Evolutionary conservation across 2,888 invertebrate genomes (phyloP), one percentile per base, ranked within the genome.

Genomic region (Leucoma salicis): DNA sequence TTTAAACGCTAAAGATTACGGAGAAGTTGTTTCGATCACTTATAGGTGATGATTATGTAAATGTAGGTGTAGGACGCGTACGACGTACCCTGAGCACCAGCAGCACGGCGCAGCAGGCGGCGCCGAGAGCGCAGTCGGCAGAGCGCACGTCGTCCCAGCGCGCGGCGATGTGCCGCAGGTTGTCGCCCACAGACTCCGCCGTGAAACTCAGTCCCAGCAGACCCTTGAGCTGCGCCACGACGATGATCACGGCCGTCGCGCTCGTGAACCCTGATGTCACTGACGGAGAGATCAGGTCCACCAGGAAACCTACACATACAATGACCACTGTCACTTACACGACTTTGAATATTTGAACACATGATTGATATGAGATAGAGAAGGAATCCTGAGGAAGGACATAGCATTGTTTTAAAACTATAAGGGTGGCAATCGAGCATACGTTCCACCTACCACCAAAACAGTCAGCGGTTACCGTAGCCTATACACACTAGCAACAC

Each of bases 241-340:
- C 92, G 58, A 97, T 95, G 61, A 95, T 95, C 8, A 95, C 76
- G 0, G 96, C 94, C 13, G 95, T 95, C 7, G 95, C 96, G 1
- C 96, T 94, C 29, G 96, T 96, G 76, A 97, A 97, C 1, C 95
- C 96, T 54, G 94, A 94, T 12, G 95, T 95, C 37, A 96, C 95
- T 7, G 96, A 94, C 15, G 94, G 91, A 0, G 96, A 95, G 59
- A 97, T 96, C 69, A 96, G 94, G 62, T 95, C 95, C 41, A 96
- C 94, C 55, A 96, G 82, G 76, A 96, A 96, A 38, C 96, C 96
- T 96, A 13, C 31, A 29, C n/a, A 29, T 1, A 14, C n/a, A n/a
- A n/a, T n/a, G n/a, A n/a, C n/a, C n/a, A n/a, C n/a, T n/a, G n/a
- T n/a, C n/a, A n/a, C n/a, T n/a, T n/a, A n/a, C n/a, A n/a, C n/a